Base-by-base conservation (phyloP, 1,140 invertebrate genomes). In the Cydia strobilella region DNA sequence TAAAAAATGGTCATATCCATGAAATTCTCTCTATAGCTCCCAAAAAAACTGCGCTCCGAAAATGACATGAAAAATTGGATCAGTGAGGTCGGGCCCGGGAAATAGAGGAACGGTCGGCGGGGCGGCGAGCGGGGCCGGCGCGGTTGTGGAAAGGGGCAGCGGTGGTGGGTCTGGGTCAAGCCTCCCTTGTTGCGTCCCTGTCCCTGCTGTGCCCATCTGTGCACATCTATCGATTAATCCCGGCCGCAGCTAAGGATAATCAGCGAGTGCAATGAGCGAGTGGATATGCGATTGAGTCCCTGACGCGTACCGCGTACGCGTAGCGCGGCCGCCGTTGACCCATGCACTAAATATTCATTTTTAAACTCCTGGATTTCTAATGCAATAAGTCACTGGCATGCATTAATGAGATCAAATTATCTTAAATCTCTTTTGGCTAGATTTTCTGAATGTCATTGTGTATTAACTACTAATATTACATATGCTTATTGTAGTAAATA, bases 161-260 rank as follows among this genome's bases (percentile, higher is more conserved):
- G 63, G 54, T 59, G 54, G 54, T 35, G 65, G 65, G 65, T 69
- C 65, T 35, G 65, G 65, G 65, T 69, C 65, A 69, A 69, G 65
- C 65, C 65, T 18, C 65, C 65, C 65, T 39, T 69, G 27, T 39
- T 69, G 65, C 65, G 65, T 69, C 65, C 31, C 65, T 35, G 65
- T 69, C 65, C 31, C 65, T 35, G 63, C 27, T 31, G 65, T 35
- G 65, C 65, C 65, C 42, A 42, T n/a, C n/a, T n/a, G 65, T 42
- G 42, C 65, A 69, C 65, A 69, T 69, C 6, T 69, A 69, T 69
- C 65, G 65, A 69, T 69, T 69, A 20, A 69, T 35, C 65, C 65
- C 65, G 31, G 27, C 27, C 65, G 31, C 35, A 69, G 65, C 65
- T 35, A 69, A 42, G 20, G 27, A 35, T 27, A 39, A 69, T 35